A percentile compares a stretch with the other conserved stretches of the same genome.
These are phyloP conservation scores for Formica aserva DNA, from an alignment of 2,888 invertebrate species.

Conservation along the genomic window DNA sequence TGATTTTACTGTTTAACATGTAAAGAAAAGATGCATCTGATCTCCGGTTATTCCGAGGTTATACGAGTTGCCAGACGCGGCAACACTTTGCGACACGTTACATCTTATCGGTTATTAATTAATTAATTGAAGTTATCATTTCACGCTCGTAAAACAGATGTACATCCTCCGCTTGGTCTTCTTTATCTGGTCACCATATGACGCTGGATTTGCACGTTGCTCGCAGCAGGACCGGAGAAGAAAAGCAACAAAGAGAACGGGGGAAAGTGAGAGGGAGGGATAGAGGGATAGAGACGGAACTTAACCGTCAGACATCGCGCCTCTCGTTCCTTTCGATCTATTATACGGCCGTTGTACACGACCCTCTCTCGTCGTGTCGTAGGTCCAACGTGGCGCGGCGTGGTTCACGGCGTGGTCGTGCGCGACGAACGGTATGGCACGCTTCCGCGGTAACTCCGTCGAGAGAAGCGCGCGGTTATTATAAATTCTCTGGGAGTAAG, in stretches of 20 bases:
- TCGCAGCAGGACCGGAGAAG: slow-evolving; percentile 23
- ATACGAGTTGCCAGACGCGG: not conserved
- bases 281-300: slow-evolving; percentile 13
- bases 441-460: slow-evolving; percentile 66
- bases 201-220: slow-evolving; percentile 28
- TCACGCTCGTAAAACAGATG: slow-evolving; percentile 51
- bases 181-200: slow-evolving; percentile 8
- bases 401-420: slow-evolving; percentile 54
- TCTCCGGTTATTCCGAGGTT: not conserved
- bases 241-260: not conserved
- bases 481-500: slow-evolving; percentile 81
- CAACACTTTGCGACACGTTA: slow-evolving; percentile 29
- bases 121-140: slow-evolving; percentile 75
- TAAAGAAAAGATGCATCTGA: slow-evolving; percentile 49
- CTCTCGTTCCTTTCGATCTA: slow-evolving; percentile 54
- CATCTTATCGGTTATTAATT: slow-evolving; percentile 69
- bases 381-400: slow-evolving; percentile 37
- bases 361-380: slow-evolving; percentile 62
- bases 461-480: slow-evolving; percentile 74
- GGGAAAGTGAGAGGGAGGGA: no score
- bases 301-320: slow-evolving; percentile 34
- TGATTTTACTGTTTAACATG: slow-evolving; percentile 72
- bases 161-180: not conserved
- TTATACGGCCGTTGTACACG: slow-evolving; percentile 51
- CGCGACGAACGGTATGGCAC: slow-evolving; percentile 65